These are phyloP conservation scores for Nesogale talazaci DNA, from an alignment of 2,113 vertebrate genomes.

Conservation along the genomic window DNA sequence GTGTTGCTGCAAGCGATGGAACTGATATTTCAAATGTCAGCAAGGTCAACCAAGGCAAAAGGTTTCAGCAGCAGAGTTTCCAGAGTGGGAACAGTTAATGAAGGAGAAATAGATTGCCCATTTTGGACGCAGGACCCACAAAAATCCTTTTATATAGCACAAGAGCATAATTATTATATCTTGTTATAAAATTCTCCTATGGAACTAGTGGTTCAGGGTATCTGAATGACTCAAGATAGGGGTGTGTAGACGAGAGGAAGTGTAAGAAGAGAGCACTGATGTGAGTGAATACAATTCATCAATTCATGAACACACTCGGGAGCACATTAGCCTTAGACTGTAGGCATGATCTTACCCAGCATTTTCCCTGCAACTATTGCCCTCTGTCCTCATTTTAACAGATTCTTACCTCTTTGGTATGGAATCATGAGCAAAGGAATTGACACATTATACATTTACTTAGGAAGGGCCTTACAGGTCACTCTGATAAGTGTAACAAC, in stretches of 20 bases:
- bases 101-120: too few relatives aligned
- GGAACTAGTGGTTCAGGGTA: constrained; percentile 31
- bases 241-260: background rate
- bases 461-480: background rate
- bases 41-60: too few relatives aligned
- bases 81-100: too few relatives aligned
- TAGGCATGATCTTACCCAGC: background rate
- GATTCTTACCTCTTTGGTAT: background rate
- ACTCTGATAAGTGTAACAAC: background rate
- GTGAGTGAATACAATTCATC: background rate
- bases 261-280: background rate
- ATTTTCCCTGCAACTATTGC: background rate
- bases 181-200: background rate
- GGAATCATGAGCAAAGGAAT: background rate
- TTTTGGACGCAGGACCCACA: too few relatives aligned
- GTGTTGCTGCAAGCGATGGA: too few relatives aligned
- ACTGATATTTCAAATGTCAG: too few relatives aligned
- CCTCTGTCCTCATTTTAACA: background rate
- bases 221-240: background rate
- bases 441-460: background rate
- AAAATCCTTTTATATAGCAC: too few relatives aligned
- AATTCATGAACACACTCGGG: background rate
- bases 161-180: too few relatives aligned
- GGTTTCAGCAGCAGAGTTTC: too few relatives aligned
- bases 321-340: background rate